Evolutionary conservation across 2,797 vertebrate genomes (phyloP), one percentile per base, ranked within the genome.

Genomic region (Amniataba percoides): DNA sequence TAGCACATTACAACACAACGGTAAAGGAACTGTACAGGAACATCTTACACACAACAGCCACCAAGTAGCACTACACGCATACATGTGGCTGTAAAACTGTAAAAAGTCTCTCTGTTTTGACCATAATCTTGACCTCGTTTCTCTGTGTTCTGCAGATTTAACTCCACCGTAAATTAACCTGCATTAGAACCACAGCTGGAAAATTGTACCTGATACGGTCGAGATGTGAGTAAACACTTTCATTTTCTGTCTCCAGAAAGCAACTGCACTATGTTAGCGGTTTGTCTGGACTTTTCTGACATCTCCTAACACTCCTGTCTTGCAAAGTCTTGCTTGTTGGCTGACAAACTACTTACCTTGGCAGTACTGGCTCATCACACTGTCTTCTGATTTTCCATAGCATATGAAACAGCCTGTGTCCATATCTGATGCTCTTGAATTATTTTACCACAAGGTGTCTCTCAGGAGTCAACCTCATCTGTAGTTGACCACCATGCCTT

Each of bases 381-480:
- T 43, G 49, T 9, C 25, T 19, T 67, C 43, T 74, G 71, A 67
- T 62, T 80, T 76, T 60, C 27, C 67, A 63, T 7, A n/a, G n/a
- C 57, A 23, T 39, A 13, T 13, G 42, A 65, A 46, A 49, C 13
- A 62, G 48, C 6, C 11, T 57, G 25, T 3, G 3, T 68, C 68
- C 61, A 36, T 5, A 18, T 66, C 11, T 23, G 57, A 36, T 71
- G 60, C 52, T 9, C 60, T 76, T 60, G 5, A 70, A 12, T 31
- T 56, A 0, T 69, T 43, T 59, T 3, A 75, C 82, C 87, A 89
- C 77, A 71, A 83, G 82, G 61, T 78, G 88, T 88, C 88, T 88
- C 86, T 69, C 19, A 48, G 69, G 79, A 73, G 61, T 56, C 74
- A 3, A 34, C 6, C 36, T 56, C 59, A 4, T 19, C n/a, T 27